Evolutionary conservation across 1,140 invertebrate genomes (phyloP), one percentile per base, ranked within the genome.

Genomic region (Trypoxylus dichotomus): DNA sequence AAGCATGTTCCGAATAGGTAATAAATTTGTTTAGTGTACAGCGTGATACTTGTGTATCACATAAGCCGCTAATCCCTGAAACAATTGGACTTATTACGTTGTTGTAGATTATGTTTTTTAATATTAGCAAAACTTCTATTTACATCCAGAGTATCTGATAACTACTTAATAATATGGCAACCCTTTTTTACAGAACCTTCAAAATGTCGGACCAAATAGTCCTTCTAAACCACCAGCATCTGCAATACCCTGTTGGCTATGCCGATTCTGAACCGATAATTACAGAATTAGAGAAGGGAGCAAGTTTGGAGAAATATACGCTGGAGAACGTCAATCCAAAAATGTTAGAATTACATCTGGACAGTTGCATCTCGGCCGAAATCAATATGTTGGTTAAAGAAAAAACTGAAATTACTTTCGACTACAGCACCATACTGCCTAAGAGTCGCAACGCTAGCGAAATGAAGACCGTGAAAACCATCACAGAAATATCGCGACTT

Each of bases 221-320:
- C 3, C 15, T n/a, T 19, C 13, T 3, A 3, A 15, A 54, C 1
- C 15, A 54, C 15, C 2, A n/a, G 2, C 47, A 54, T 54, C 86
- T 97, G 8, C 94, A 96, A 86, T 96, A 95, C 84, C 95, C 95
- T 0, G 91, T 92, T 15, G 90, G 91, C 83, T 91, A 91, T 79
- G 90, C 90, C 8, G 90, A 91, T 79, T 83, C 86, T 37, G 87
- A 90, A 58, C 90, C 89, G 0, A 89, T 92, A 3, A 83, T 90
- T 43, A 84, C 90, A 29, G 83, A 95, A 19, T 84, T 95, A 1
- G 85, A 89, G 41, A 88, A 89, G 76, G 93, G 94, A 19, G 92
- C 93, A 24, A 94, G 92, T 81, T 88, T 92, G 77, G 88, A 90
- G 13, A 88, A 91, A 71, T 89, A 93, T 27, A 91, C 93, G 5